These are phyloP conservation scores for Nasua narica DNA, from an alignment of 2,797 vertebrate species.

Conservation along the genomic window DNA sequence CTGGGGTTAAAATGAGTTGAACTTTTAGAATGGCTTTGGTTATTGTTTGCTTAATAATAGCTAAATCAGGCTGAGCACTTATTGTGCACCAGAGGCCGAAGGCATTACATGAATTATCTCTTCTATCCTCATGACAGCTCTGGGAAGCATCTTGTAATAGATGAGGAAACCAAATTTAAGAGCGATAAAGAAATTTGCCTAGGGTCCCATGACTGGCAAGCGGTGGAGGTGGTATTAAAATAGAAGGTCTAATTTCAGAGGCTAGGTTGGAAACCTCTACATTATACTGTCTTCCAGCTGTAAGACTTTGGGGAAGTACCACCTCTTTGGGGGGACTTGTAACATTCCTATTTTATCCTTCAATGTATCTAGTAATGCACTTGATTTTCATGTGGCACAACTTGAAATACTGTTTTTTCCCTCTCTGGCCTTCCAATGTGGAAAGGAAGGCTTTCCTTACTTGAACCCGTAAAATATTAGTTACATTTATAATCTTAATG, in stretches of 20 bases:
- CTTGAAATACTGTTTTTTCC: not conserved
- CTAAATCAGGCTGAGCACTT: not conserved
- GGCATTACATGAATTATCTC: not conserved
- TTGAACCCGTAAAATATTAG: conserved; percentile 37
- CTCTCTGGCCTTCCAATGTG: conserved; percentile 15
- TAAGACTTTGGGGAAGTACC: not conserved
- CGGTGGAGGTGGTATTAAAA: not conserved
- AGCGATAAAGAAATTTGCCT: not conserved
- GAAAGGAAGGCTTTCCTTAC: not conserved
- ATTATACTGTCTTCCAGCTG: not conserved
- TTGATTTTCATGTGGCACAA: not conserved
- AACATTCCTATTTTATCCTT: not conserved
- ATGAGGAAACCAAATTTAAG: not conserved
- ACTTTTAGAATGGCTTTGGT: not conserved
- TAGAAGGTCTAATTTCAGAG: not conserved
- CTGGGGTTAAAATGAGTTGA: not conserved
- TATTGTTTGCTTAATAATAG: not conserved
- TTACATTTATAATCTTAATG: conserved; percentile 66
- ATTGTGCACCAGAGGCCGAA: not conserved
- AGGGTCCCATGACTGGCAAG: not conserved
- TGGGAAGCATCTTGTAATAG: not conserved
- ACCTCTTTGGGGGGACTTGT: not conserved
- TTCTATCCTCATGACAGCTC: not conserved
- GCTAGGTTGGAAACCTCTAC: not conserved
- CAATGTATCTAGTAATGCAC: not conserved